A percentile compares a stretch with the other conserved stretches of the same genome.
These are phyloP conservation scores for Caradrina clavipalpis DNA, from an alignment of 2,888 invertebrate species.

Conservation along the genomic window DNA sequence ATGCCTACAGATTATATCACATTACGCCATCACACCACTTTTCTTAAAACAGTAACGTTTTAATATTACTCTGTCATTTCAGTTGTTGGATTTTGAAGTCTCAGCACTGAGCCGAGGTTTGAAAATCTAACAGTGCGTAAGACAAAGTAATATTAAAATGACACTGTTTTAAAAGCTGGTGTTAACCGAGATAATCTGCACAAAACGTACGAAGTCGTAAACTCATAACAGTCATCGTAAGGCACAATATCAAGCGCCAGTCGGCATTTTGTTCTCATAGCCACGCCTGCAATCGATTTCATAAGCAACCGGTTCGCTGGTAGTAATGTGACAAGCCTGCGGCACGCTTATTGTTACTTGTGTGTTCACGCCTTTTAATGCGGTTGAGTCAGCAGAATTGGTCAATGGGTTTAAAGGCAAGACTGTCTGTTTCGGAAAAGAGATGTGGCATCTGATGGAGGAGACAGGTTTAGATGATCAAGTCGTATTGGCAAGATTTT, in stretches of 20 bases:
- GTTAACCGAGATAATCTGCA: constrained; percentile 8
- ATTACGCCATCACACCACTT: constrained; percentile 19
- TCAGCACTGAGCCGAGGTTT: too few relatives aligned
- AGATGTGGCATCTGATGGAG: neutral
- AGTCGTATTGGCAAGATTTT: too few relatives aligned
- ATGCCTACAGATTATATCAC: constrained; percentile 50
- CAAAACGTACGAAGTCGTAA: constrained; percentile 32
- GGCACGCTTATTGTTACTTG: constrained; percentile 48
- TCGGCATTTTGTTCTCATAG: constrained; percentile 42
- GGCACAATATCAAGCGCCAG: constrained; percentile 44
- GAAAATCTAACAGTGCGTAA: too few relatives aligned
- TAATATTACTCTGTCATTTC: too few relatives aligned
- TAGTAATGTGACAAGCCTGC: constrained; percentile 48
- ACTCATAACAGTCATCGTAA: constrained; percentile 36
- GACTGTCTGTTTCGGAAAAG: neutral
- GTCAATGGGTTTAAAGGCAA: neutral
- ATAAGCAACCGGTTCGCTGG: constrained; percentile 58
- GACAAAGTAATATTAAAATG: too few relatives aligned
- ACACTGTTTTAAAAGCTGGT: too few relatives aligned
- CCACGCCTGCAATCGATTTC: constrained; percentile 61
- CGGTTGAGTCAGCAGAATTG: constrained; percentile 45
- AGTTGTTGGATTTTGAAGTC: too few relatives aligned
- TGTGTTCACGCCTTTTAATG: constrained; percentile 41
- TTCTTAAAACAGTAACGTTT: too few relatives aligned
- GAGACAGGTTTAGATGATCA: neutral